phyloP scores from a whole-genome alignment of 2,797 vertebrate species.

The Linurgus olivaceus region DNA sequence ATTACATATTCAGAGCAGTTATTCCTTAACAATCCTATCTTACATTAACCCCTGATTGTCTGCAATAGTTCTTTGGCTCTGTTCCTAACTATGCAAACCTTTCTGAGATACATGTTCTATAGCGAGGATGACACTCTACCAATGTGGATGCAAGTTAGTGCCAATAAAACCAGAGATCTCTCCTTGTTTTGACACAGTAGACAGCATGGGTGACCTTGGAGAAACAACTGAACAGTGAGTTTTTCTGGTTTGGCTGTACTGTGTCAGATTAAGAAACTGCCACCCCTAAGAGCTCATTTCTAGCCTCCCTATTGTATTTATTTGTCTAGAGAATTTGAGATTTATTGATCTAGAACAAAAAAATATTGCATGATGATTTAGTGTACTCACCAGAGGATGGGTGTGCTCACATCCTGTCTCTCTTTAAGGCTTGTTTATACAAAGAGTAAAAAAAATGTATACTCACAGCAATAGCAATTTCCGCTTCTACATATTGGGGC shows the following conservation, averaged over 20 bases:
- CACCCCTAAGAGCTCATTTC: background rate
- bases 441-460: background rate
- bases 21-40: background rate
- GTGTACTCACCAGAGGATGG: background rate
- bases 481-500: background rate
- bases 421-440: background rate
- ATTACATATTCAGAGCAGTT: background rate
- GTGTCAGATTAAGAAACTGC: background rate
- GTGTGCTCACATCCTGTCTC: background rate
- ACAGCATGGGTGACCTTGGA: background rate
- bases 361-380: background rate
- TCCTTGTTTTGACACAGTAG: background rate
- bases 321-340: background rate
- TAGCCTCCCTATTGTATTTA: background rate
- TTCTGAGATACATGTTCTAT: background rate
- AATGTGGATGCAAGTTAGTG: background rate
- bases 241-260: background rate
- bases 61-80: background rate
- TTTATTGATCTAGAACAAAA: slow-evolving; percentile 15
- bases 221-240: background rate
- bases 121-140: background rate
- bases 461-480: background rate
- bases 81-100: background rate
- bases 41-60: background rate
- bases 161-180: background rate